Evolutionary conservation across 2,113 vertebrate species (phyloP), one percentile per base, ranked within the genome.

Genomic region (Ophthalmolycus amberensis): DNA sequence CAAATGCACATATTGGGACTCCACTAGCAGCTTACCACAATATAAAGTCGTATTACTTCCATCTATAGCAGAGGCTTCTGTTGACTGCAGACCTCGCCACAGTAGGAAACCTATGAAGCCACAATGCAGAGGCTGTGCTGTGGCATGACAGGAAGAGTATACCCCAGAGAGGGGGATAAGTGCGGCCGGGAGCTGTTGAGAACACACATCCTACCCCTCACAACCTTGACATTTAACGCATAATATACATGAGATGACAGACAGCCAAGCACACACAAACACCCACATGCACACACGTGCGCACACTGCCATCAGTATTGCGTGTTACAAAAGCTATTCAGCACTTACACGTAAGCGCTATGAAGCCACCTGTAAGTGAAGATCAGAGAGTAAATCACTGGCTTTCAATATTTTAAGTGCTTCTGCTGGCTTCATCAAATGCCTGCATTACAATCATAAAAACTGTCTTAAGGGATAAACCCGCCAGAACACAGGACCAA

Each of bases 211-310:
- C 42, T 34, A 63, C 69, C 72, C 52, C 71, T 78, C 75, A 69
- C 71, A 69, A 67, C 59, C 71, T 48, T 83, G 85, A 82, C 86
- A 85, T 58, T 82, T 91, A 48, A 76, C 88, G 50, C 78, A 83
- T 78, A 54, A 90, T 87, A 76, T 77, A 83, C 58, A 70, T 73
- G 40, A 79, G 38, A 32, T 64, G 79, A 77, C 60, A 73, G 64
- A 75, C 60, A 75, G 48, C 3, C 60, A 27, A 20, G 66, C 50
- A 70, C 50, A 71, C 62, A 40, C n/a, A 6, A 29, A 59, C 42
- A 27, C 38, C 50, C 50, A 73, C 15, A 48, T 4, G 25, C 42
- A 37, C 8, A 60, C 20, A 50, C 67, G n/a, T 3, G 63, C 40
- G 50, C 52, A 68, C 50, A 52, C 20, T 37, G 32, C 20, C 18